A percentile compares a stretch with the other conserved stretches of the same genome.
These are phyloP conservation scores for Drosophila nr. perissopoda DNA, from an alignment of 2,888 invertebrate species.

Conservation along the genomic window DNA sequence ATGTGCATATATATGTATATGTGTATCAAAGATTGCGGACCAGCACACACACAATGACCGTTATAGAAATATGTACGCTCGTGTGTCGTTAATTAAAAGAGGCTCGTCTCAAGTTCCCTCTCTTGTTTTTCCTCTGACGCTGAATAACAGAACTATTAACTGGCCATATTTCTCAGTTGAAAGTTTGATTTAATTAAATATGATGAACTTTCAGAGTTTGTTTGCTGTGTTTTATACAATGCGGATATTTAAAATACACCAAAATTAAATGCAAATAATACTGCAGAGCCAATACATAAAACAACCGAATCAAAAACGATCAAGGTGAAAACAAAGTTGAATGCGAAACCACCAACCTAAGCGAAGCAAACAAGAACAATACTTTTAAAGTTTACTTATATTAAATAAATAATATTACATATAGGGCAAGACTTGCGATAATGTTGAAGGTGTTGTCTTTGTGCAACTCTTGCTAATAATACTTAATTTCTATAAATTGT, in stretches of 20 bases:
- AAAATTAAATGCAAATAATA: slow-evolving; percentile 12
- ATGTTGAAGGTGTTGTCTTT: background rate
- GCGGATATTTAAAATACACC: slow-evolving; percentile 14
- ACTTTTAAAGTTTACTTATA: background rate
- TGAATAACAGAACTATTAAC: background rate
- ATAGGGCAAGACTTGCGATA: background rate
- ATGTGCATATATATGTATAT: background rate
- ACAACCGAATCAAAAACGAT: slow-evolving; percentile 14
- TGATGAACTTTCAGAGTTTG: background rate
- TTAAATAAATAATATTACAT: background rate
- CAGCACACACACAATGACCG: background rate
- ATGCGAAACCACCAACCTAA: slow-evolving; percentile 21
- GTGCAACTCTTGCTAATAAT: background rate
- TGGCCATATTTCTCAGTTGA: background rate
- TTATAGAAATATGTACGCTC: background rate
- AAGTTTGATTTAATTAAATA: background rate
- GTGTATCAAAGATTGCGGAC: background rate
- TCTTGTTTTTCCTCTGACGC: slow-evolving; percentile 3
- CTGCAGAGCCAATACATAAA: slow-evolving; percentile 12
- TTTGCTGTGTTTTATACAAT: background rate
- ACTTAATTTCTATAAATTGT: background rate
- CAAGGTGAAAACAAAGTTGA: slow-evolving; percentile 45
- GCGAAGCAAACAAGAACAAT: slow-evolving; percentile 3
- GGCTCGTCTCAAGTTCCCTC: slow-evolving; percentile 58
- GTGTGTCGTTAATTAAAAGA: slow-evolving; percentile 24